A percentile compares a stretch with the other conserved stretches of the same genome.
Conservation (phyloP, 2,888 invertebrate species). For the Pristionchus japonicus region DNA sequence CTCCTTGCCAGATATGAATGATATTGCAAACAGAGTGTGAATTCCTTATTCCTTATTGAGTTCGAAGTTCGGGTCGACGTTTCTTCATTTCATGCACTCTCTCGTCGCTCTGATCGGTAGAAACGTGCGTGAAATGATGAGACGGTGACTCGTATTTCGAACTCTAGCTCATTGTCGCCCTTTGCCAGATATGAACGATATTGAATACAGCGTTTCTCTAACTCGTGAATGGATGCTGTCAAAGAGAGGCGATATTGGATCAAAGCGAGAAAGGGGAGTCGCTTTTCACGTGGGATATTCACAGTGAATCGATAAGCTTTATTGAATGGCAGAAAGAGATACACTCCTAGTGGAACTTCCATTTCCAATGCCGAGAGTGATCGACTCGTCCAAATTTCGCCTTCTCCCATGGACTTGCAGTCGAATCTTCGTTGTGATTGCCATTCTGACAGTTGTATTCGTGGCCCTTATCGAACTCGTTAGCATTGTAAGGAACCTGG, state of each 20-base stretch:
- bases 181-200: not conserved
- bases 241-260: not conserved
- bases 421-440: not conserved
- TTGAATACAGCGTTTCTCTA: not conserved
- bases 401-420: not conserved
- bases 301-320: not conserved
- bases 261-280: not conserved
- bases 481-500: not conserved
- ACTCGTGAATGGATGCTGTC: no score
- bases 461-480: not conserved
- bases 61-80: no score
- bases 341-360: not conserved
- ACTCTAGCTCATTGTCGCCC: no score
- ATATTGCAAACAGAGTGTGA: not conserved
- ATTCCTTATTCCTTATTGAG: no score
- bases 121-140: no score
- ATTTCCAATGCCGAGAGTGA: not conserved
- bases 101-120: no score
- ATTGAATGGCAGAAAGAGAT: not conserved
- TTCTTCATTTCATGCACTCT: no score
- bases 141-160: no score
- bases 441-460: not conserved
- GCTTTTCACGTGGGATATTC: not conserved
- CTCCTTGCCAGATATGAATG: not conserved
- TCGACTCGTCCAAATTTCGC: not conserved